Base-by-base conservation (phyloP, 2,113 vertebrate species). In the Hippocampus comes region DNA sequence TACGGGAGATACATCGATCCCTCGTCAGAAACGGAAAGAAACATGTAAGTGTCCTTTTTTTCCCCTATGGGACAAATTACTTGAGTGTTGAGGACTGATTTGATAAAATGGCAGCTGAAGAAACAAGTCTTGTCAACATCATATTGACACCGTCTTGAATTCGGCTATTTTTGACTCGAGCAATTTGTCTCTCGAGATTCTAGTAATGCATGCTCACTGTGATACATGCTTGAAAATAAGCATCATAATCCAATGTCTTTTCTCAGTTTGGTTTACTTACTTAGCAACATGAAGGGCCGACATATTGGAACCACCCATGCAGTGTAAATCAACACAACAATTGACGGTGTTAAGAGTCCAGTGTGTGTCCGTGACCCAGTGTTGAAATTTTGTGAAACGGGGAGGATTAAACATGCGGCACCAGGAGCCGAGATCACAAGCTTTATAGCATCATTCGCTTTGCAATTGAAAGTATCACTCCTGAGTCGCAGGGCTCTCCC, bases 1-100 rank as follows among this genome's bases (percentile, higher is more conserved):
- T 99, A 99, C 74, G 96, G 96, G 78, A 93, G 96, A 91, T 99
- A 96, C 0, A 92, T 99, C 73, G 88, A 98, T 85, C 94, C 93
- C 72, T 91, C 91, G 0, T 97, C 95, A 67, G 95, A 97, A 82
- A 90, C 90, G 6, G 95, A 99, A 86, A 92, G 94, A 67, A 99
- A 97, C 87, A 99, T 99, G 96, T 98, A 93, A 91, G 97, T 73
- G 14, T 7, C 59, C 57, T 68, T 25, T 17, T 30, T 68, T n/a
- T 74, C 49, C 17, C 15, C 3, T 30, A 2, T 18, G 20, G 10
- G 38, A 64, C 38, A 64, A 64, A 42, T 12, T n/a, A 38, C 25
- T 61, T 7, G 4, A 8, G 64, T 48, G 27, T 48, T 48, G 10
- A 27, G n/a, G 43, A 66, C n/a, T 4, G 42, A 15, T 66, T 66